Base-by-base conservation (phyloP, 2,797 vertebrate species). In the Oophaga sylvatica region DNA sequence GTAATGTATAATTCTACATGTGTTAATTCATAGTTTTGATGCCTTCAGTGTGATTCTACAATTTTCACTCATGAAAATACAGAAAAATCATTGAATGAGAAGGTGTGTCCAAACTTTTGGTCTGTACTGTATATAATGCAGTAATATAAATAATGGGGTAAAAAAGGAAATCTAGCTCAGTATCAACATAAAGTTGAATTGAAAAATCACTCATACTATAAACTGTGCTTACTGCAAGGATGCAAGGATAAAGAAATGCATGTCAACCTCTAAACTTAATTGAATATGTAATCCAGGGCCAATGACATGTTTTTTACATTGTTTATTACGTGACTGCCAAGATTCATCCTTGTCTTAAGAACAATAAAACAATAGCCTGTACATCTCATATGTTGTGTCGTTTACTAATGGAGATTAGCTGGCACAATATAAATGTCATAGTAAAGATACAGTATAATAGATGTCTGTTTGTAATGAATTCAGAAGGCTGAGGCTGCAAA, bases 351-450 rank as follows among this genome's bases (percentile, higher is more conserved):
- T 13, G 41, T 75, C 41, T 75, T 12, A 75, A 19, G 41, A 22
- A 12, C 70, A 73, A 73, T 75, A 75, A 75, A 75, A 75, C 71
- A 75, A 75, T 75, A 48, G 19, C 41, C 3, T 31, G 20, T 22
- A 48, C 41, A 75, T n/a, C 12, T 10, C 19, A 48, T 75, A 41
- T 75, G 71, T 48, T 75, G 41, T 75, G 71, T 19, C 3, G 19
- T 75, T 45, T 48, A 48, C 41, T 48, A 75, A 48, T 48, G 71
- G 22, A 48, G 71, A 75, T 75, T 75, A 75, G 19, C 71, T 75
- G 71, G 71, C 71, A 75, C 71, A 20, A 22, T 75, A 19, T 75
- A 75, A 75, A 75, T 75, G 71, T 75, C 41, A 75, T 22, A 75
- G 20, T 22, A 75, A 48, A 75, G 71, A 75, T 75, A 26, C 26